phyloP scores from a whole-genome alignment of 2,797 vertebrate species.

The Falco naumanni region DNA sequence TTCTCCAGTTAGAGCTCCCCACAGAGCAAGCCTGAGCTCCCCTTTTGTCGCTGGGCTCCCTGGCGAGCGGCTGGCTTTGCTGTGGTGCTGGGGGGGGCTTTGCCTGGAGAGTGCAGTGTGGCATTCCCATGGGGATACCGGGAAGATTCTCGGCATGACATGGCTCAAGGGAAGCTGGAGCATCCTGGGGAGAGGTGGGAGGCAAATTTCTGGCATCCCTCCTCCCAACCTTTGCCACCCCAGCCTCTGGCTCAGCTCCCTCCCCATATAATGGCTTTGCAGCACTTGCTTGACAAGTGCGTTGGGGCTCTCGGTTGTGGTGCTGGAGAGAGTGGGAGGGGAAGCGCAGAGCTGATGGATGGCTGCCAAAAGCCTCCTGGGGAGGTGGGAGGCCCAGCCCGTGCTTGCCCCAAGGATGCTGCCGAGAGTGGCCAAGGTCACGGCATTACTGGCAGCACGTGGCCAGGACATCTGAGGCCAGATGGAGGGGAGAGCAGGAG shows the following conservation, averaged over 20 bases:
- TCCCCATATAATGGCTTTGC: accelerated
- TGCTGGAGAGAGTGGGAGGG: not conserved
- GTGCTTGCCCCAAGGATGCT: not conserved
- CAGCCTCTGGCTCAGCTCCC: not conserved
- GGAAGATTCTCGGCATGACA: accelerated
- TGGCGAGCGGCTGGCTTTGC: not conserved
- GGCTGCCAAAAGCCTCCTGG: not conserved
- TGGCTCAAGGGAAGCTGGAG: not conserved
- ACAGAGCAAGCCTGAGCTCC: not conserved
- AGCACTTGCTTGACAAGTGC: accelerated
- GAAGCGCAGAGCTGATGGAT: not conserved
- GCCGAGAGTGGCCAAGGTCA: not conserved
- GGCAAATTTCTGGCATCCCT: not conserved
- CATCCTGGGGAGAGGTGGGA: accelerated
- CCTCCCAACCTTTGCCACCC: accelerated
- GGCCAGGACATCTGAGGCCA: not conserved
- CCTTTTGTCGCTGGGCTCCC: not conserved
- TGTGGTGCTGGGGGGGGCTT: not conserved
- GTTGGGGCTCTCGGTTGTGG: not conserved
- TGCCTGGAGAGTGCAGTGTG: not conserved
- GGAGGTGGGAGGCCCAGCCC: not conserved
- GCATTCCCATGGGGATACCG: accelerated
- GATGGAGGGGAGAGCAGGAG: not conserved
- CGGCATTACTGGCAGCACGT: accelerated
- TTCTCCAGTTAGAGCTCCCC: not conserved